Base-by-base conservation (phyloP, 2,888 invertebrate species). In the Catocala fraxini region DNA sequence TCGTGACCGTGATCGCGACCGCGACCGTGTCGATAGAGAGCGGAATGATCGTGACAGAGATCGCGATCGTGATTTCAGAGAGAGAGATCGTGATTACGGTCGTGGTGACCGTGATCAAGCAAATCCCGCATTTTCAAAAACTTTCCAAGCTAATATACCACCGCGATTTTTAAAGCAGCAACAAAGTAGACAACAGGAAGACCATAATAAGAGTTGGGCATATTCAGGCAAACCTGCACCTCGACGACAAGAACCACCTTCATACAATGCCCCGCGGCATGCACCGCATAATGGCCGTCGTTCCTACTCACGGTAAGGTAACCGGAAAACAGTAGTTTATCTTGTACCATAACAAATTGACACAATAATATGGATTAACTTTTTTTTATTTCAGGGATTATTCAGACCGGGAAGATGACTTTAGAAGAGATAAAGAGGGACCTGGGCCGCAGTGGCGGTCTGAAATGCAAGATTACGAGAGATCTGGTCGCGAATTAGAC, bases 141-240 rank as follows among this genome's bases (percentile, higher is more conserved):
- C 96, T 71, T 98, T 97, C 89, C 97, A 97, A 88, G 96, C 95
- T 55, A 97, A 97, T 90, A 95, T 98, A 81, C 98, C 98, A 57
- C 98, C 98, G 12, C 95, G 98, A 63, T 97, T 98, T 89, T 96
- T 97, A 79, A 97, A 97, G 79, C 97, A 97, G 80, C 97, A 97
- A 78, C 95, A 95, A 70, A 96, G 91, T 70, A 83, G 94, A 53
- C 90, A 91, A 61, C 90, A 93, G 75, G 95, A 90, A 11, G 93
- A 92, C 48, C 91, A 92, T 65, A 93, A 92, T 61, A 93, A 92
- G 79, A 90, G 88, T 41, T 93, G 93, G 93, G 89, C 93, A 13
- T 93, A 92, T 74, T 65, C 89, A 1, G 88, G 87, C 1, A 93
- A 93, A 75, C 82, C 88, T 33, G 90, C 88, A 0, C 89, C 94